A percentile compares a stretch with the other conserved stretches of the same genome.
These are phyloP conservation scores for Bombyx mandarina DNA, from an alignment of 1,140 invertebrate species.

Conservation along the genomic window DNA sequence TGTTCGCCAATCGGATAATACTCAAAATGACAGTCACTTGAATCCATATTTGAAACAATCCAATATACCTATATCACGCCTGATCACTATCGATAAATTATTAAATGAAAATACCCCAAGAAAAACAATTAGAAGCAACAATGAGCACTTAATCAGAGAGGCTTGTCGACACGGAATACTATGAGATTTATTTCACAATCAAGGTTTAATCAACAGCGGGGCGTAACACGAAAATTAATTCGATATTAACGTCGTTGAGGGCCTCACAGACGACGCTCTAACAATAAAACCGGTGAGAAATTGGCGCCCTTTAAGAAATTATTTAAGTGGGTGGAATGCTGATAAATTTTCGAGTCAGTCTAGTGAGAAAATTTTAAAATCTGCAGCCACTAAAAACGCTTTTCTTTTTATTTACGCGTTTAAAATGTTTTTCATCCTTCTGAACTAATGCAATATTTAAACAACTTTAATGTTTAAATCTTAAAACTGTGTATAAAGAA, in stretches of 20 bases:
- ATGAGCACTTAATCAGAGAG: conserved; percentile 8
- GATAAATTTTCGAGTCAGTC: conserved; percentile 22
- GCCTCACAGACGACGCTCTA: conserved; percentile 21
- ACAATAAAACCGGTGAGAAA: conserved; percentile 45
- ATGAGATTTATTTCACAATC: conserved; percentile 47
- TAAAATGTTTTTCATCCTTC: too few relatives aligned
- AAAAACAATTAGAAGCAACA: not conserved
- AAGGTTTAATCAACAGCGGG: conserved; percentile 45
- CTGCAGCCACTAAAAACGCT: too few relatives aligned
- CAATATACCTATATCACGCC: not conserved
- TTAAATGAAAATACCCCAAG: not conserved
- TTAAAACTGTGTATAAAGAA: too few relatives aligned
- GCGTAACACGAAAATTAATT: conserved; percentile 50
- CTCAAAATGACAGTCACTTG: not conserved
- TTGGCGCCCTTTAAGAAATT: conserved; percentile 25
- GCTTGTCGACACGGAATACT: conserved; percentile 14
- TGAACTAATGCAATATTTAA: too few relatives aligned
- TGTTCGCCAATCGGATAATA: too few relatives aligned
- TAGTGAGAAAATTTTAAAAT: conserved; percentile 2
- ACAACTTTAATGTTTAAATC: too few relatives aligned
- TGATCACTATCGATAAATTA: too few relatives aligned
- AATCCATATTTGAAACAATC: not conserved
- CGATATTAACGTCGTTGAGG: conserved; percentile 42
- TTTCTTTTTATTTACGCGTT: too few relatives aligned
- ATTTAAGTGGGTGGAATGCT: conserved; percentile 21